phyloP scores from a whole-genome alignment of 2,113 vertebrate species.

The Apteryx owenii region DNA sequence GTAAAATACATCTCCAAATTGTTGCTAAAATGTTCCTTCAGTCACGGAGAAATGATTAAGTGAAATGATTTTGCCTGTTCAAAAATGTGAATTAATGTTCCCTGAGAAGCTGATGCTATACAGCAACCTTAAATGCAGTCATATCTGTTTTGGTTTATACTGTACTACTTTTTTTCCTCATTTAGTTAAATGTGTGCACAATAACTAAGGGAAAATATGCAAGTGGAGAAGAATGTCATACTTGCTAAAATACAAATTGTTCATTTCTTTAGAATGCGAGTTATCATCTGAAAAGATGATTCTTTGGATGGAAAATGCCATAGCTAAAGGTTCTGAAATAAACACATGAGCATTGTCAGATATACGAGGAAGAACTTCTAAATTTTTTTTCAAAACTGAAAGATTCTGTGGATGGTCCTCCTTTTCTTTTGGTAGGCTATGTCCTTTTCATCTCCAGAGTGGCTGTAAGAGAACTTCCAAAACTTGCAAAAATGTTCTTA shows the following conservation, averaged over 20 bases:
- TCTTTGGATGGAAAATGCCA: not conserved
- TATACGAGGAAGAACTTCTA: not conserved
- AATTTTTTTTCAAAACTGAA: not conserved
- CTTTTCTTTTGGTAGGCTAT: not conserved
- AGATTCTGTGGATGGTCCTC: not conserved
- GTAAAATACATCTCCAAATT: not conserved
- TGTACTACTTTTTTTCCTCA: not conserved
- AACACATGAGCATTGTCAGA: accelerated
- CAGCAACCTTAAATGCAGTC: not conserved
- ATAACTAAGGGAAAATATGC: not conserved
- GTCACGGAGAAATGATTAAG: not conserved
- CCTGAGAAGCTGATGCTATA: not conserved
- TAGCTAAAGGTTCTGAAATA: not conserved
- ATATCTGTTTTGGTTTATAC: not conserved
- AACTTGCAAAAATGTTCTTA: not conserved
- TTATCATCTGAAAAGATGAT: not conserved
- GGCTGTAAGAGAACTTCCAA: not conserved
- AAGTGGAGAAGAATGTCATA: not conserved
- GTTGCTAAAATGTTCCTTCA: not conserved
- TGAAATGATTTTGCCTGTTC: not conserved
- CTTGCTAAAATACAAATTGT: not conserved
- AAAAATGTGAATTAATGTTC: not conserved
- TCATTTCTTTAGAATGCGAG: not conserved
- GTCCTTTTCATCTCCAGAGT: not conserved
- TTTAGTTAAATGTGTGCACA: not conserved